Evolutionary conservation across 1,140 invertebrate genomes (phyloP), one percentile per base, ranked within the genome.

Genomic region (Calycopis cecrops): DNA sequence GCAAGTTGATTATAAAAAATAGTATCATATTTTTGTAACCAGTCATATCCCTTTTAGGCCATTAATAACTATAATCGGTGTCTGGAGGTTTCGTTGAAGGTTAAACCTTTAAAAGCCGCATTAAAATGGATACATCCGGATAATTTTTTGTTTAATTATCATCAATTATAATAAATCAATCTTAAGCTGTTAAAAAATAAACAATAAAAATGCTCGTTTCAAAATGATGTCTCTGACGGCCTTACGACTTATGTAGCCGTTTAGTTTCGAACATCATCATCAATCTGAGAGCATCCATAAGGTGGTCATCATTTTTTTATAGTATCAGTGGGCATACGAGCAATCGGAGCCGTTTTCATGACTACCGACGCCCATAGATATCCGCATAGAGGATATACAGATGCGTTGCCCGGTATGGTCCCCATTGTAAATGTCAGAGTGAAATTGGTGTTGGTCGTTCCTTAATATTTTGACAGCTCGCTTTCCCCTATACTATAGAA

Each of bases 101-200:
- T 14, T 44, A 44, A 44, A 16, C 12, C 21, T 28, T 28, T 3
- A 12, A 44, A 44, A 17, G 16, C 4, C 16, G 16, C 14, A 44
- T 17, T 9, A 16, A 44, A 44, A 44, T 28, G 6, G 6, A 44
- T 9, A 44, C 40, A 44, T 16, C 40, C 40, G 40, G 40, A 44
- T 44, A 16, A 40, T 6, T 40, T 28, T 44, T 44, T 44, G 40
- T 16, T 16, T 16, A 16, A 44, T 44, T 44, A 44, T 16, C 6
- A 44, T 44, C 9, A 44, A 44, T 44, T 16, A 44, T 44, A 44
- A 44, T 44, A 44, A 18, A 16, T 44, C 8, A 16, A 44, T 44
- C 14, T 9, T 44, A 44, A 44, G 16, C 16, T 44, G 40, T 44
- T 16, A 37, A 10, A 17, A 44, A 44, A 28, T 3, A 3, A 10